A percentile compares a stretch with the other conserved stretches of the same genome.
Conservation (phyloP, 2,888 invertebrate species). For the Eumerus sabulonum region DNA sequence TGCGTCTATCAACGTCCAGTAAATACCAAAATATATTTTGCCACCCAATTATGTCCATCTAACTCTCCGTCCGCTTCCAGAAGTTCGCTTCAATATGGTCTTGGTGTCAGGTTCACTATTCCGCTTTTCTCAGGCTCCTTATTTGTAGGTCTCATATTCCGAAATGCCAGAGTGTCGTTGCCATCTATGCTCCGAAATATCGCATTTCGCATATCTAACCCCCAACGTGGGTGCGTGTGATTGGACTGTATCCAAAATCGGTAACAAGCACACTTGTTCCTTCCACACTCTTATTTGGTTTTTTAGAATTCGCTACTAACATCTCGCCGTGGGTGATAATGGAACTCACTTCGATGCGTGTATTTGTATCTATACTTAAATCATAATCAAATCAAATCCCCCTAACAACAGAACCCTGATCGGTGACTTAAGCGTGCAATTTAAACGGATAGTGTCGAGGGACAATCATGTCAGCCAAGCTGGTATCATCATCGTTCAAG, state of each 20-base stretch:
- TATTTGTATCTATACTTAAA: neutral
- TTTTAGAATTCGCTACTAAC: neutral
- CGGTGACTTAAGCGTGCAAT: neutral
- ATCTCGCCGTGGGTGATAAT: slow-evolving; percentile 48
- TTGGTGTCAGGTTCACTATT: neutral
- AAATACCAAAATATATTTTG: too few relatives aligned
- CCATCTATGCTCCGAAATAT: slow-evolving; percentile 27
- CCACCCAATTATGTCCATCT: too few relatives aligned
- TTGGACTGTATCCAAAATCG: slow-evolving; percentile 17
- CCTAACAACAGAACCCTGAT: neutral
- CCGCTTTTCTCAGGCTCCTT: slow-evolving; percentile 9
- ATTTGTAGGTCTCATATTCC: neutral
- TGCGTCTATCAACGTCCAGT: too few relatives aligned
- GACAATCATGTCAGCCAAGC: slow-evolving; percentile 69
- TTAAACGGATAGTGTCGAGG: neutral
- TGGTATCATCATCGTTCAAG: slow-evolving; percentile 77
- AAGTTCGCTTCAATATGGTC: neutral
- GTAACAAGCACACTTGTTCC: slow-evolving; percentile 6
- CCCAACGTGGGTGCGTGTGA: neutral
- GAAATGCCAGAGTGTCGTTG: slow-evolving; percentile 6
- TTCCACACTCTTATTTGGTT: neutral
- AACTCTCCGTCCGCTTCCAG: too few relatives aligned
- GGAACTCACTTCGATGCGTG: slow-evolving; percentile 42
- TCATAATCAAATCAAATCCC: slow-evolving; percentile 12
- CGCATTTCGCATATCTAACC: slow-evolving; percentile 25